Evolutionary conservation across 2,113 vertebrate genomes (phyloP).

Genomic region (Scolopax mira): DNA sequence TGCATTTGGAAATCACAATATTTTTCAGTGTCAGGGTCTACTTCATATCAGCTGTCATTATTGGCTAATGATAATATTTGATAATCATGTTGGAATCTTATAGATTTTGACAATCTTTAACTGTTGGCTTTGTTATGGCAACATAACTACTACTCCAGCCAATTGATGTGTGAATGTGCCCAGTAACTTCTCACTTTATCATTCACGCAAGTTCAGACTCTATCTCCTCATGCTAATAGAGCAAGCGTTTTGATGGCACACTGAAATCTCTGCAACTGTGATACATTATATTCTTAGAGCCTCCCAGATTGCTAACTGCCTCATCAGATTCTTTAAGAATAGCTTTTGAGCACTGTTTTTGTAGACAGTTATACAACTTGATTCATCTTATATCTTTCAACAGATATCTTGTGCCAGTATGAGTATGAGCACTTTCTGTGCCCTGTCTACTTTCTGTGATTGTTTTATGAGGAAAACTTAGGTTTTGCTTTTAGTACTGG

Average conservation of each 20-base stretch:
- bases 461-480: constrained; percentile 9
- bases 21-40: constrained; percentile 57
- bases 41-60: constrained; percentile 48
- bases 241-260: constrained; percentile 53
- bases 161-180: constrained; percentile 57
- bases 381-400: constrained; percentile 43
- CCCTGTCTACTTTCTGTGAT: constrained; percentile 24
- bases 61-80: constrained; percentile 59
- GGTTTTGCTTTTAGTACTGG: constrained; percentile 13
- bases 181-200: constrained; percentile 61
- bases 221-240: constrained; percentile 40
- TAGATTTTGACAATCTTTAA: constrained; percentile 60
- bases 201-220: constrained; percentile 47
- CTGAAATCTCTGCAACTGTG: constrained; percentile 55
- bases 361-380: constrained; percentile 44
- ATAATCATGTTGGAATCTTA: constrained; percentile 58
- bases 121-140: constrained; percentile 63
- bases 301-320: constrained; percentile 61
- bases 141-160: constrained; percentile 47
- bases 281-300: constrained; percentile 53
- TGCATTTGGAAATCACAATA: constrained; percentile 22
- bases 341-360: constrained; percentile 50
- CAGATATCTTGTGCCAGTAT: constrained; percentile 51
- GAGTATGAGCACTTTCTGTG: background rate
- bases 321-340: constrained; percentile 53